These are phyloP conservation scores for Hippocampus comes DNA, from an alignment of 2,113 vertebrate species.

Conservation along the genomic window DNA sequence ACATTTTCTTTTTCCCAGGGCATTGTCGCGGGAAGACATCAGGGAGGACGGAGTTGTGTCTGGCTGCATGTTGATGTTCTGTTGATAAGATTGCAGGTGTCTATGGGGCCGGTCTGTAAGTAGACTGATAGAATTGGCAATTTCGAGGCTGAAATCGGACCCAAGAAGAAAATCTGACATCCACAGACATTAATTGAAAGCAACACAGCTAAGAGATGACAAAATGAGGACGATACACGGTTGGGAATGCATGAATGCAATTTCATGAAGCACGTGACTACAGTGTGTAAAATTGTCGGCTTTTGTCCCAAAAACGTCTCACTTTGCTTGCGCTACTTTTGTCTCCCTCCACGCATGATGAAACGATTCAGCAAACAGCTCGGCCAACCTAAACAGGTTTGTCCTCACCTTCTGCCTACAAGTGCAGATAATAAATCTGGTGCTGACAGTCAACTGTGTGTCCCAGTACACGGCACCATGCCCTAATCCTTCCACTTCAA, in stretches of 20 bases:
- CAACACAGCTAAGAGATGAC: neutral
- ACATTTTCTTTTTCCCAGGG: neutral
- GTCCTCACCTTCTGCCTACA: constrained; percentile 42
- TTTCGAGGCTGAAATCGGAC: too few relatives aligned
- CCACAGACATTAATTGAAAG: too few relatives aligned
- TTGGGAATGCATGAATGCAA: neutral
- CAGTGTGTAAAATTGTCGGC: too few relatives aligned
- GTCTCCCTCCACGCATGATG: neutral
- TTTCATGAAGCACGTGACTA: neutral
- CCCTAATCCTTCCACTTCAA: constrained; percentile 54
- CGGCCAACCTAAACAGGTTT: constrained; percentile 32
- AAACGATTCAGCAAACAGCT: constrained; percentile 4
- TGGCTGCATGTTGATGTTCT: constrained; percentile 12
- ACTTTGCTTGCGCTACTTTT: neutral
- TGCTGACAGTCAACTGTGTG: constrained; percentile 55
- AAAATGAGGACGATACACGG: neutral
- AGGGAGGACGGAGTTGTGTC: constrained; percentile 14
- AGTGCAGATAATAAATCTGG: constrained; percentile 57
- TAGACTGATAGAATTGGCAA: too few relatives aligned
- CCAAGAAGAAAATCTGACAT: too few relatives aligned
- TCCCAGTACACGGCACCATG: constrained; percentile 15
- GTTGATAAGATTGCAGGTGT: constrained; percentile 19
- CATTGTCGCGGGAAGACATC: constrained; percentile 13
- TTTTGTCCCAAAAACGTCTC: neutral
- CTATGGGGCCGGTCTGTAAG: constrained; percentile 2